A percentile compares a stretch with the other conserved stretches of the same genome.
phyloP scores from a whole-genome alignment of 1,140 invertebrate species.

The Panagrolaimus sp. region DNA sequence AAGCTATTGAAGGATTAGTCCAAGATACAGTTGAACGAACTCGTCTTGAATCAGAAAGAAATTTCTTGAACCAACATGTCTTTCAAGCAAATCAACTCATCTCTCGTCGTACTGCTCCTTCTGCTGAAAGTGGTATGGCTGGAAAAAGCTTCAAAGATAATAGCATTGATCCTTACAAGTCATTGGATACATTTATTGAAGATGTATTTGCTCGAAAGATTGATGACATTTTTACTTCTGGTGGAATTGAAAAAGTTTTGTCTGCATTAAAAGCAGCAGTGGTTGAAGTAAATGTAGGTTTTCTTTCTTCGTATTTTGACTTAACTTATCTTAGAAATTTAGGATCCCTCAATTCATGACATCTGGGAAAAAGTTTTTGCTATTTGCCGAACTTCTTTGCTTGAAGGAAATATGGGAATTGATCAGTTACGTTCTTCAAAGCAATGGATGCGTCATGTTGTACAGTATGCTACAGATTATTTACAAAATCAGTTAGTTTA shows the following conservation, averaged over 20 bases:
- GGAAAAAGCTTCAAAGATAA: no score
- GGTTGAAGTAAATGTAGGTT: no score
- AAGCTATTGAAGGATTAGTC: conserved; percentile 33
- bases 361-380: conserved; percentile 41
- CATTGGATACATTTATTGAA: not conserved
- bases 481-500: conserved; percentile 37
- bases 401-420: conserved; percentile 25
- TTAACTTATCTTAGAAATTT: not conserved
- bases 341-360: not conserved
- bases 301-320: no score
- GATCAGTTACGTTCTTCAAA: conserved; percentile 33
- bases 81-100: conserved; percentile 25
- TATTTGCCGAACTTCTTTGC: conserved; percentile 21
- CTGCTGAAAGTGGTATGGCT: no score
- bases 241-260: not conserved
- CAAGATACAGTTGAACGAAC: conserved; percentile 34
- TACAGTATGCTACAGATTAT: conserved; percentile 31
- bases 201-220: not conserved
- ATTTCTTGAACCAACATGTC: conserved; percentile 45
- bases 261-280: not conserved
- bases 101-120: not conserved
- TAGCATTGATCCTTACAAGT: not conserved
- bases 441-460: conserved; percentile 33
- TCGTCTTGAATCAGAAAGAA: conserved; percentile 39
- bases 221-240: not conserved